Base-by-base conservation (phyloP, 2,113 vertebrate species). In the Spermophilus dauricus region DNA sequence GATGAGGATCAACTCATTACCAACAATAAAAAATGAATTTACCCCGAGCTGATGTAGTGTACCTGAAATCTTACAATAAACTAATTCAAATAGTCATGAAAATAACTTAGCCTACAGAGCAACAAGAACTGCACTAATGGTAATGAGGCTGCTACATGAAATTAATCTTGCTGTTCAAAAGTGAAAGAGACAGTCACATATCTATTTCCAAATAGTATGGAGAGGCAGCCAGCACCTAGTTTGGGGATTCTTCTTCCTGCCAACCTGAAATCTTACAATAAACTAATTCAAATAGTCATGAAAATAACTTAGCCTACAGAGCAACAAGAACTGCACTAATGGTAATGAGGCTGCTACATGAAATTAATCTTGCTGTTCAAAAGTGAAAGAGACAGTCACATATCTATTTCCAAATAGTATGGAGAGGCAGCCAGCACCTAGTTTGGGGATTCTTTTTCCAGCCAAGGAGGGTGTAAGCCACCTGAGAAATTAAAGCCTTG, bases 11-110 rank as follows among this genome's bases (percentile, higher is more conserved):
- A 32, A 63, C 5, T 32, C 16, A 84, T 65, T 84, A 67, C 42
- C 32, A 90, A 45, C 4, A 13, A 92, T 61, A 86, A 97, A 97
- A 92, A 88, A 2, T 70, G 20, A 86, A 53, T 90, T 89, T 37
- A 45, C 24, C n/a, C 34, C 76, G 61, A 89, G 20, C 81, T 51
- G 83, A 5, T 92, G 2, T 61, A 69, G 11, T 75, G 17, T 85
- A 45, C 32, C 30, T 92, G 32, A 90, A 92, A 81, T 28, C 37
- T 81, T 86, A 76, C 30, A 77, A 30, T 39, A 89, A n/a, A 42
- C 10, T 70, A 1, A 80, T 14, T 73, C 72, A 37, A 91, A 61
- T 48, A 70, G 30, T n/a, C 17, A 42, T 53, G 26, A 95, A 84
- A 18, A 65, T 18, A 85, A 42, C 8, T 32, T 72, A 39, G 30